Base-by-base conservation (phyloP, 2,113 vertebrate genomes). In the Neotoma lepida region DNA sequence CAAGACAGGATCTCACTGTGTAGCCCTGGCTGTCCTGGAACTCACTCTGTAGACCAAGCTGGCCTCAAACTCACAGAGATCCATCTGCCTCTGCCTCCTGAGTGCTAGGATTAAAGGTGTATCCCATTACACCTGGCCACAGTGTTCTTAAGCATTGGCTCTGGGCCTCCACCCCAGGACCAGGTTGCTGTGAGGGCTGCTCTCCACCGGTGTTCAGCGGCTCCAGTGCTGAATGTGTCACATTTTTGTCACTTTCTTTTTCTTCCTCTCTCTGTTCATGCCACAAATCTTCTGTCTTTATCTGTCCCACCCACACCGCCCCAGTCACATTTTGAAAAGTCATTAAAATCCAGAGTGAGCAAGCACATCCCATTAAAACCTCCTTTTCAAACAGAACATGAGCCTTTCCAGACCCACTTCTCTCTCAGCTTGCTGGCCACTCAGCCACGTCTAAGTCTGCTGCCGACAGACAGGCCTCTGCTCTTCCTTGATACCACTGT, bases 361-460 rank as follows among this genome's bases (percentile, higher is more conserved):
- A 54, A 92, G 87, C 63, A 12, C 14, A 15, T 94, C 78, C 86
- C 84, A 66, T 91, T 77, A 91, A 96, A 96, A 86, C 12, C 76
- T 84, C 61, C 95, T 93, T 97, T 97, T 88, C 95, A 89, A 91
- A 91, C 91, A 89, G 89, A 91, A 49, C 9, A 0, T 77, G 91
- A 97, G 80, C 41, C 61, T 91, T 96, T 96, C 95, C 92, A 88
- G 87, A 86, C 10, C 51, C 91, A n/a, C 39, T 85, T 70, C 85
- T 94, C 66, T 66, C 17, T 80, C 51, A 18, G 74, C 68, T 20
- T 0, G 4, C 87, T 73, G 1, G 0, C 84, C 17, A 7, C 81
- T 81, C 94, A 81, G 87, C 68, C 39, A 24, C 81, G 49, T 73
- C 68, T 78, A 91, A 92, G 92, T 56, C 87, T 9, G 3, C 63